phyloP scores from a whole-genome alignment of 2,797 vertebrate species.

The Melanotaenia maccullochi region DNA sequence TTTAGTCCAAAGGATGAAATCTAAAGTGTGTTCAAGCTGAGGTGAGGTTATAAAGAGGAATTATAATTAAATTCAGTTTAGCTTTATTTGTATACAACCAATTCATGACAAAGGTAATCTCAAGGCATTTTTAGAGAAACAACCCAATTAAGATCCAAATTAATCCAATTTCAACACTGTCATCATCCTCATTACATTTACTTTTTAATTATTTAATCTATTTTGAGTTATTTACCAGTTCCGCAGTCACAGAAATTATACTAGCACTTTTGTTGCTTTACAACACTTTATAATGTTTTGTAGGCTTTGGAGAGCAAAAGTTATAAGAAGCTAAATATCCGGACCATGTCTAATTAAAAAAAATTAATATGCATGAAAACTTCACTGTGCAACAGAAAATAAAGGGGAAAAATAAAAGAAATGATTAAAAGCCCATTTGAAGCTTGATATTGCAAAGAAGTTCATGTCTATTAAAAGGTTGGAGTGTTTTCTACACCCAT shows the following conservation, averaged over 20 bases:
- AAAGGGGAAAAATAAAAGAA: not conserved
- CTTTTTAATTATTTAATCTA: not conserved
- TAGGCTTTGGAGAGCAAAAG: not conserved
- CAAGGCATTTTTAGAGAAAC: too few species aligned
- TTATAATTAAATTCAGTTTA: too few species aligned
- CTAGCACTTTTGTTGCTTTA: too few species aligned
- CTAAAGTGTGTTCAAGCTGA: too few species aligned
- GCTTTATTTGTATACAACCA: too few species aligned
- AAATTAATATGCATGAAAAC: not conserved
- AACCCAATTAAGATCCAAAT: not conserved
- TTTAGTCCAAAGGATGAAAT: too few species aligned
- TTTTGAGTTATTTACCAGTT: too few species aligned
- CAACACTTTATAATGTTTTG: too few species aligned
- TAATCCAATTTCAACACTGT: not conserved
- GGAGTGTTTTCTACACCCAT: conserved; percentile 13
- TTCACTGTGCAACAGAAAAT: not conserved
- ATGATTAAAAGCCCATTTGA: not conserved
- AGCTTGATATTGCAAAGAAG: not conserved
- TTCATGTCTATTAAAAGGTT: not conserved
- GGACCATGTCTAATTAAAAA: not conserved
- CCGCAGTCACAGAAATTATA: too few species aligned
- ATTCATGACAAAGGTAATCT: too few species aligned
- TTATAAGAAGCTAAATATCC: not conserved
- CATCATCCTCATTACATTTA: not conserved
- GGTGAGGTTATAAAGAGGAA: too few species aligned